Evolutionary conservation across 2,797 vertebrate genomes (phyloP).

Genomic region (Gouania willdenowi): DNA sequence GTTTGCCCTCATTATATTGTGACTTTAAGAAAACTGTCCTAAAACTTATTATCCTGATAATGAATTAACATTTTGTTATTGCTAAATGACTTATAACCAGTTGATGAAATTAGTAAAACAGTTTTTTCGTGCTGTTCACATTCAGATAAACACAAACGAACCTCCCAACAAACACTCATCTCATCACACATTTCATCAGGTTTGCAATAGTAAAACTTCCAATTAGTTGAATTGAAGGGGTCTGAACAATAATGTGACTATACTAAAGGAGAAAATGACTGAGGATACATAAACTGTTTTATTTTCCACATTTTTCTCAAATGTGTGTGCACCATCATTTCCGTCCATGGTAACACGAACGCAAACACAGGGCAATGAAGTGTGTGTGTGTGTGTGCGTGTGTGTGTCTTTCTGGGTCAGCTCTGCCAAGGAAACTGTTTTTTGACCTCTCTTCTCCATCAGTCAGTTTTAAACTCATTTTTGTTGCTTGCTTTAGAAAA

Average conservation of each 20-base stretch:
- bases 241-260: no score
- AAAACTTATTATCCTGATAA: background rate
- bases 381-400: background rate
- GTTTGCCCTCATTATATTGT: no score
- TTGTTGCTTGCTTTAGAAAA: slow-evolving; percentile 2
- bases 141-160: slow-evolving; percentile 20
- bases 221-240: no score
- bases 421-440: slow-evolving; percentile 2
- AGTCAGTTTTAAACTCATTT: slow-evolving; percentile 10
- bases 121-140: slow-evolving; percentile 15
- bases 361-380: slow-evolving; percentile 22
- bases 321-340: no score
- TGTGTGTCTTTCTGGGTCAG: slow-evolving; percentile 51
- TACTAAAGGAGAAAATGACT: no score
- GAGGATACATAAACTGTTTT: no score
- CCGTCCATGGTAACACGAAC: slow-evolving; percentile 5
- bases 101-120: no score
- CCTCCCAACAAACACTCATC: background rate
- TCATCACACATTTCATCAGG: no score
- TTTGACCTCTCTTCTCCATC: slow-evolving; percentile 4
- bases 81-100: no score
- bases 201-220: no score
- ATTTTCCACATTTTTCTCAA: no score
- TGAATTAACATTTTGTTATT: no score
- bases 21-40: background rate